Percentiles rank a stretch among this genome's conserved stretches.
These are phyloP conservation scores for Rhagologus leucostigma DNA, from an alignment of 2,113 vertebrate genomes.

Conservation along the genomic window DNA sequence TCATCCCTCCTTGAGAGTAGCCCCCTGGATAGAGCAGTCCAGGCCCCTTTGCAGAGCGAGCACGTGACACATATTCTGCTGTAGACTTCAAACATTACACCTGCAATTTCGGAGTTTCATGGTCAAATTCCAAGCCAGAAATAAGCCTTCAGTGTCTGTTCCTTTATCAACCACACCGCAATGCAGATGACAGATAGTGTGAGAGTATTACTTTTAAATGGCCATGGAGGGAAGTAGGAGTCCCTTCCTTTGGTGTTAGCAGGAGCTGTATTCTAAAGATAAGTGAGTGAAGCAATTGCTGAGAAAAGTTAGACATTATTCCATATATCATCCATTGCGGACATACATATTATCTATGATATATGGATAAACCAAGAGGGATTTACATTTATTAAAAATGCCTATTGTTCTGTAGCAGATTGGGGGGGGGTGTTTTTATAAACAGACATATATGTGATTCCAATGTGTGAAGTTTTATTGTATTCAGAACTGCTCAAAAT, in stretches of 20 bases:
- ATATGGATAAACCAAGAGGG: neutral
- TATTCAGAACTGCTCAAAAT: neutral
- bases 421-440: neutral
- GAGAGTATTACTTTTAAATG: neutral
- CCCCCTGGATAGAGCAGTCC: neutral
- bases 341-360: neutral
- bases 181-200: neutral
- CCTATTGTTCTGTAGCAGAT: neutral
- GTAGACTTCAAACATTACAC: neutral
- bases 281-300: neutral
- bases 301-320: neutral
- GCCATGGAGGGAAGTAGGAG: neutral
- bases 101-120: neutral
- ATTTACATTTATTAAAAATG: neutral
- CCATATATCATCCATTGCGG: neutral
- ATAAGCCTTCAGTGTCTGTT: neutral
- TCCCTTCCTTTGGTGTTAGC: neutral
- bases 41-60: neutral
- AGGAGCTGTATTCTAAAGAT: neutral
- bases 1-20: fast-evolving
- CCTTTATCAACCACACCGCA: neutral
- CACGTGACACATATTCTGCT: neutral
- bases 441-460: neutral
- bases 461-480: neutral
- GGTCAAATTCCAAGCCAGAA: neutral